phyloP scores from a whole-genome alignment of 2,797 vertebrate species.

The Chanos chanos region DNA sequence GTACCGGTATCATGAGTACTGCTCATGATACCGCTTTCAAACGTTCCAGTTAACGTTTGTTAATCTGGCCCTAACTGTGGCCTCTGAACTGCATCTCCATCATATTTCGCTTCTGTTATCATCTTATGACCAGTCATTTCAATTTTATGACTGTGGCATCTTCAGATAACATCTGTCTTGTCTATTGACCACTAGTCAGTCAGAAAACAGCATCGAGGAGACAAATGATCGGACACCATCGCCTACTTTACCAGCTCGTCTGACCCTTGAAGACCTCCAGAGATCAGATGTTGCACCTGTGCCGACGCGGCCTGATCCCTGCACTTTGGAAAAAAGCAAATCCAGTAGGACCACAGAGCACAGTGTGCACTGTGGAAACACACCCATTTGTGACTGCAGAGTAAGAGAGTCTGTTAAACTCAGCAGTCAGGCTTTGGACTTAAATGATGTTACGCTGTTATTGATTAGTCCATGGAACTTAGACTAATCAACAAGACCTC shows the following conservation, averaged over 20 bases:
- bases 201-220: conserved; percentile 44
- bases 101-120: no score
- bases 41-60: no score
- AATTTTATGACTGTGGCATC: no score
- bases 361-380: conserved; percentile 6
- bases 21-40: no score
- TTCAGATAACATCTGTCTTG: neutral
- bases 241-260: conserved; percentile 45
- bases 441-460: neutral
- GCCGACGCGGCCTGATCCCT: conserved; percentile 40
- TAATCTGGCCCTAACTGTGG: no score
- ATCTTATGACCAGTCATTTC: no score
- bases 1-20: no score
- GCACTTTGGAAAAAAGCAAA: conserved; percentile 39
- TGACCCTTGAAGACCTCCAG: conserved; percentile 62
- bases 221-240: conserved; percentile 36
- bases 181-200: conserved; percentile 22
- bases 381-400: conserved; percentile 24
- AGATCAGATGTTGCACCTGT: conserved; percentile 42
- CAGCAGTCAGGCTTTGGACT: no score
- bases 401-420: conserved; percentile 40
- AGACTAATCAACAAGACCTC: no score
- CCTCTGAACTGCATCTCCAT: no score
- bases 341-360: conserved; percentile 41
- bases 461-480: no score